Evolutionary conservation across 2,113 vertebrate species (phyloP).

Genomic region (Nipponia nippon): DNA sequence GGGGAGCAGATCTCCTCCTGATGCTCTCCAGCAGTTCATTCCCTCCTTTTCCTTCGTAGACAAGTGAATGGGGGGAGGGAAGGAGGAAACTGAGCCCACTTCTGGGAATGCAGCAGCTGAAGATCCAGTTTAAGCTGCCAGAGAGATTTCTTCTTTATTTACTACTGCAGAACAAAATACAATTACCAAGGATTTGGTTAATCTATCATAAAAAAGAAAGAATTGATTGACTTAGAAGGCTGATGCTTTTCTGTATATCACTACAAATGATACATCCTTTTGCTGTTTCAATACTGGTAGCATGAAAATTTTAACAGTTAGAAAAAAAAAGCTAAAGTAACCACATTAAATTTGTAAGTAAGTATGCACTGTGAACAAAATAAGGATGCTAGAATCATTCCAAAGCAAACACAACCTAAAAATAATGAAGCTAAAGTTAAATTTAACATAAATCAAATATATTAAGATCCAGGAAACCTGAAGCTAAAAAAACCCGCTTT

Average conservation of each 20-base stretch:
- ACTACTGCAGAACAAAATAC: neutral
- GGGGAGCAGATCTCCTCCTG: neutral
- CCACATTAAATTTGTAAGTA: neutral
- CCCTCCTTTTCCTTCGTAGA: neutral
- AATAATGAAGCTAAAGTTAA: constrained; percentile 18
- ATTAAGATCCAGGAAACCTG: neutral
- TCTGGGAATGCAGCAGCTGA: neutral
- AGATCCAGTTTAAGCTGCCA: neutral
- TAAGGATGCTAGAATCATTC: neutral
- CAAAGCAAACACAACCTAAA: constrained; percentile 44
- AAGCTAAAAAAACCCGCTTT: neutral
- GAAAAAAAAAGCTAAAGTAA: neutral
- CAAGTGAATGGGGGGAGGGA: neutral
- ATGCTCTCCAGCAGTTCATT: neutral
- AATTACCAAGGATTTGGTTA: neutral
- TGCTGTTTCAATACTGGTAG: neutral
- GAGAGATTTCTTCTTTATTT: neutral
- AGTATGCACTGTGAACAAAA: neutral
- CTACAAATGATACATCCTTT: neutral
- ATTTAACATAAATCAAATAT: constrained; percentile 30
- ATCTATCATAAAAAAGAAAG: neutral
- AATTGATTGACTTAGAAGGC: neutral
- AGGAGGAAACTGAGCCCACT: neutral
- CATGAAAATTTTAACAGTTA: neutral
- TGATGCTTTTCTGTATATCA: neutral